phyloP scores from a whole-genome alignment of 2,113 vertebrate species.

The Chionodraco myersi region DNA sequence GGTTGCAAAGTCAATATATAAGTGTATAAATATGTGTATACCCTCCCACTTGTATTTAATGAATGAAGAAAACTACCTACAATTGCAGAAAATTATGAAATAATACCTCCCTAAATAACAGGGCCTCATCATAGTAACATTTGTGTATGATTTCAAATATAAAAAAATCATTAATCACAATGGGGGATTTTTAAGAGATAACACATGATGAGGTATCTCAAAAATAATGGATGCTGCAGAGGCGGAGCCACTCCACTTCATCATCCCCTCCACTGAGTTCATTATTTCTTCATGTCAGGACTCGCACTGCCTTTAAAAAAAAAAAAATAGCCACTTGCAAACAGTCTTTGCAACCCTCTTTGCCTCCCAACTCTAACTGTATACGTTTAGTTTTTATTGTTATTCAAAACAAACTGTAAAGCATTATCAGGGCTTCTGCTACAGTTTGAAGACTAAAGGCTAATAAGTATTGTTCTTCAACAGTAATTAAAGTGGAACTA shows the following conservation, averaged over 20 bases:
- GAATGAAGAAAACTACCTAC: too few relatives aligned
- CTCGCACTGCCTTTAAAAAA: not conserved
- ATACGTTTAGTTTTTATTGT: not conserved
- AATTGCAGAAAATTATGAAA: not conserved
- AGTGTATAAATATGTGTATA: too few relatives aligned
- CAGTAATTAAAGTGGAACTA: not conserved
- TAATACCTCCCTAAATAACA: not conserved
- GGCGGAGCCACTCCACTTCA: conserved; percentile 35
- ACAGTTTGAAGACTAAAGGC: not conserved
- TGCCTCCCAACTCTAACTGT: not conserved
- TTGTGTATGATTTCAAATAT: conserved; percentile 6
- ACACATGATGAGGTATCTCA: conserved; percentile 29
- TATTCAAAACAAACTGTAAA: not conserved
- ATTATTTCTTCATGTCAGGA: conserved; percentile 32
- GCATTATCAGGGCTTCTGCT: not conserved
- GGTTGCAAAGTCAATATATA: not conserved
- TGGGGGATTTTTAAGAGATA: conserved; percentile 5
- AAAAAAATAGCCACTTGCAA: conserved; percentile 6
- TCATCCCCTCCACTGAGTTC: conserved; percentile 53
- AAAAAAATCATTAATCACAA: conserved; percentile 7
- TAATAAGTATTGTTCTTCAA: not conserved
- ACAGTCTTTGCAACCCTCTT: conserved; percentile 5
- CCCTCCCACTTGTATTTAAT: too few relatives aligned
- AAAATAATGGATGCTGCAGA: conserved; percentile 38
- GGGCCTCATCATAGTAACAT: not conserved